Base-by-base conservation (phyloP, 2,888 invertebrate species). In the Lithophane leautieri region DNA sequence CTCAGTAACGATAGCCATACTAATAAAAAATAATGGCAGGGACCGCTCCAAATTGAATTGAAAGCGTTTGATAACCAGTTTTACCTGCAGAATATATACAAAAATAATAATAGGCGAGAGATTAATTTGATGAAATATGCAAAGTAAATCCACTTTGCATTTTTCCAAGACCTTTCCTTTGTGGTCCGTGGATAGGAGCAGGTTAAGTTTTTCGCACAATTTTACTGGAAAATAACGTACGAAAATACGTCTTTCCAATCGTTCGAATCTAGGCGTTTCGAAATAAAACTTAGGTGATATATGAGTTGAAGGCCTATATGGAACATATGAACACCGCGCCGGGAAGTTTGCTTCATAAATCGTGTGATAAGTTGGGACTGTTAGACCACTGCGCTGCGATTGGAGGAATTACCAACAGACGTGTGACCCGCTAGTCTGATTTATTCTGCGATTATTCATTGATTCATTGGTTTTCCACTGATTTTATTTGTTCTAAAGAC, bases 341-440 rank as follows among this genome's bases (percentile, higher is more conserved):
- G 87, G 89, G 88, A 90, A 91, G 90, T 91, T 87, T 87, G 70
- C 83, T 65, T 89, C 92, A 89, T 92, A 93, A 92, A 93, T 92
- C 89, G 81, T 85, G 66, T 70, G 83, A 87, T 88, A 88, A 89
- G 90, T 91, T 89, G 83, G 86, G 86, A 84, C 81, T 78, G 84
- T 85, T 87, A 84, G 79, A 54, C 68, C 76, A 63, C 25, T 54
- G 74, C 47, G 70, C 67, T 71, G 28, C 70, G 73, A 75, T 76
- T 74, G 65, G 62, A 71, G 69, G 70, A 74, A 79, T 81, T 73
- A 78, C 72, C 63, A 73, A 70, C 68, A 77, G 73, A 71, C 65
- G 69, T 67, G 47, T 66, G 74, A 70, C 68, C 63, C 50, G 62
- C 58, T 47, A 61, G 54, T 72, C 69, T 66, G 86, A 82, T 85